Conservation (phyloP, 1,140 invertebrate genomes). For the Formica selysi region DNA sequence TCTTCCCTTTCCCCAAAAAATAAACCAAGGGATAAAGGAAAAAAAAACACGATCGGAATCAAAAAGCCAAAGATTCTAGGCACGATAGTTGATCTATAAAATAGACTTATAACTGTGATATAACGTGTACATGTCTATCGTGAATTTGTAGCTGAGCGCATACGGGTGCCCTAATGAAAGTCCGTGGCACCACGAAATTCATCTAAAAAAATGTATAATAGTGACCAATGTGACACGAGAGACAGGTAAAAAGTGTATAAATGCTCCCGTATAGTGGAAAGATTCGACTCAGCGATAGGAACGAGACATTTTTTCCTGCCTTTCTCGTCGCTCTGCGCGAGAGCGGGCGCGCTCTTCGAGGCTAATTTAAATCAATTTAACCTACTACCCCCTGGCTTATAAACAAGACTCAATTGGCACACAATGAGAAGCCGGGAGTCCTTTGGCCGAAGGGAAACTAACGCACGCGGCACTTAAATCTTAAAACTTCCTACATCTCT, state of each 20-base stretch:
- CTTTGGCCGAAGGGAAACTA: slow-evolving; percentile 63
- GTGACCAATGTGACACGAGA: slow-evolving; percentile 41
- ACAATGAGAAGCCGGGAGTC: slow-evolving; percentile 81
- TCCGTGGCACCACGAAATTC: slow-evolving; percentile 71
- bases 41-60: slow-evolving; percentile 53
- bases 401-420: slow-evolving; percentile 83
- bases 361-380: slow-evolving; percentile 85
- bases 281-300: slow-evolving; percentile 78
- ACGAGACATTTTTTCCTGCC: slow-evolving; percentile 66
- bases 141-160: slow-evolving; percentile 81
- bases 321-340: slow-evolving; percentile 31
- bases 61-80: slow-evolving; percentile 72
- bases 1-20: neutral
- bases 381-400: slow-evolving; percentile 77
- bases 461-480: slow-evolving; percentile 68
- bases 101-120: slow-evolving; percentile 62
- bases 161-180: slow-evolving; percentile 82
- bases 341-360: slow-evolving; percentile 53
- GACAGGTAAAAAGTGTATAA: slow-evolving; percentile 82
- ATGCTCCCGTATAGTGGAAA: slow-evolving; percentile 84
- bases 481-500: slow-evolving; percentile 61
- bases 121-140: slow-evolving; percentile 63
- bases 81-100: slow-evolving; percentile 73
- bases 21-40: neutral
- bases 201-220: slow-evolving; percentile 75